Percentiles rank a stretch among this genome's conserved stretches.
Conservation (phyloP, 2,888 invertebrate genomes). For the Serripes groenlandicus region DNA sequence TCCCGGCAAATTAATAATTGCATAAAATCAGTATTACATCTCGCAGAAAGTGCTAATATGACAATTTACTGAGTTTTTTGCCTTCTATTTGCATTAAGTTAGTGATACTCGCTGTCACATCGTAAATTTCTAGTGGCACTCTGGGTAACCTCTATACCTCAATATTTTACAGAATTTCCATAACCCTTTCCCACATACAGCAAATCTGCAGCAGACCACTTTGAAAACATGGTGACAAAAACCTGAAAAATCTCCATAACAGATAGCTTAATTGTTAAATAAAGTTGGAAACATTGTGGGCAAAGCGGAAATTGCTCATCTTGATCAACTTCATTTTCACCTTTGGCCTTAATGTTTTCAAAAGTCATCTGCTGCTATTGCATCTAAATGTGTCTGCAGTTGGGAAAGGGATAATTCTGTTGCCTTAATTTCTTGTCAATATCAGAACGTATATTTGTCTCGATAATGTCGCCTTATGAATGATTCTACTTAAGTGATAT, state of each 20-base stretch:
- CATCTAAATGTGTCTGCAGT: too few species aligned
- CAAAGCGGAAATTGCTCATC: too few species aligned
- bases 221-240: too few species aligned
- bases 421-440: constrained; percentile 63
- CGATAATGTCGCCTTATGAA: constrained; percentile 64
- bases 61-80: constrained; percentile 44
- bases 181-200: too few species aligned
- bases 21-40: constrained; percentile 40
- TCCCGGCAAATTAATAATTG: constrained; percentile 46
- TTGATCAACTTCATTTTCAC: too few species aligned
- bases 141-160: constrained; percentile 43
- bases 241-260: too few species aligned
- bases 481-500: constrained; percentile 61
- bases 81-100: constrained; percentile 46
- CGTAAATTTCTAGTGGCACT: constrained; percentile 61
- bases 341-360: too few species aligned
- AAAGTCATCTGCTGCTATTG: too few species aligned
- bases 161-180: constrained; percentile 67
- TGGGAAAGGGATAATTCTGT: too few species aligned
- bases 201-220: too few species aligned
- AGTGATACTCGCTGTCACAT: constrained; percentile 52
- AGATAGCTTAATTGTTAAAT: too few species aligned
- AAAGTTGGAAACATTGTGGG: too few species aligned
- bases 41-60: constrained; percentile 48
- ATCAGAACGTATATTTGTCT: constrained; percentile 60